Conservation (phyloP, 2,797 vertebrate genomes). For the Sternotherus odoratus region DNA sequence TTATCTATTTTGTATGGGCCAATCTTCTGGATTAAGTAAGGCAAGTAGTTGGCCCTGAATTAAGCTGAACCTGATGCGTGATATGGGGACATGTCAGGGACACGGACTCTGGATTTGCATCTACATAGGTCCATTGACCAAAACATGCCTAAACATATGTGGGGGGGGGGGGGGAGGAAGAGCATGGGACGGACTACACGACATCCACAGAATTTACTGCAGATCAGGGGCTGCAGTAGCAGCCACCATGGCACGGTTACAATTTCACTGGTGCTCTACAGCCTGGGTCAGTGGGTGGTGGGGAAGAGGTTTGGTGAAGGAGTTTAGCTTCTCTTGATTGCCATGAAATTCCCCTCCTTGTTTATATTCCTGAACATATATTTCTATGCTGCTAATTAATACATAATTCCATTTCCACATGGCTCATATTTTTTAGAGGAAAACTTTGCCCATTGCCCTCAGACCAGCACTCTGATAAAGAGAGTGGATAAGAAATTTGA, state of each 20-base stretch:
- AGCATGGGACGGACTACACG: background rate
- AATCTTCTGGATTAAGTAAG: background rate
- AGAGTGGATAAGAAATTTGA: background rate
- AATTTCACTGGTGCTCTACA: background rate
- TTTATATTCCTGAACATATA: background rate
- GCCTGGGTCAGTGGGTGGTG: background rate
- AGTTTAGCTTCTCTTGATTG: background rate
- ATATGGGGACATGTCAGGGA: background rate
- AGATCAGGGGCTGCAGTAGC: background rate
- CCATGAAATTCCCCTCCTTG: background rate
- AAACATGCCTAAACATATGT: conserved; percentile 2
- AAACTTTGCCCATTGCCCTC: background rate
- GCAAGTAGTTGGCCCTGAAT: background rate
- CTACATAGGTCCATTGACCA: background rate
- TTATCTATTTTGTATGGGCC: fast-evolving
- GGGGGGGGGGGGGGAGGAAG: background rate
- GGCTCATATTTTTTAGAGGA: background rate
- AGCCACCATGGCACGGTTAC: background rate
- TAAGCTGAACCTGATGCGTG: background rate
- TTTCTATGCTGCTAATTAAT: conserved; percentile 11
- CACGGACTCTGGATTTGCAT: background rate
- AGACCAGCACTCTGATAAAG: background rate
- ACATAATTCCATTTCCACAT: background rate
- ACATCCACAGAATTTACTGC: background rate
- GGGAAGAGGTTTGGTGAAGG: background rate